Conservation (phyloP, 2,797 vertebrate genomes). For the Rousettus madagascariensis region DNA sequence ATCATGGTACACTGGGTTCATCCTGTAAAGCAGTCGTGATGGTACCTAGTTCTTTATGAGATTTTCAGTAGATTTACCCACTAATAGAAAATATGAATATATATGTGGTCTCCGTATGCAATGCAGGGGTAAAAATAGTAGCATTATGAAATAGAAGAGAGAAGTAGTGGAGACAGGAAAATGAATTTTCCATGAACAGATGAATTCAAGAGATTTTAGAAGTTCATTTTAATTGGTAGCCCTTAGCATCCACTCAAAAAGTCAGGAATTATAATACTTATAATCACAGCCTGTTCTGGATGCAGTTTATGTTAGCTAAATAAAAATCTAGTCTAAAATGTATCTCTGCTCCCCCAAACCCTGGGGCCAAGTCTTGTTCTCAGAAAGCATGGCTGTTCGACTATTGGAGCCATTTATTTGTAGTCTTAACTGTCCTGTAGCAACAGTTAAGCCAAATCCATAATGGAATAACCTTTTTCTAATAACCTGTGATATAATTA, state of each 20-base stretch:
- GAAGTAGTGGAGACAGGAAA: constrained; percentile 20
- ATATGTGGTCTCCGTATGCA: background rate
- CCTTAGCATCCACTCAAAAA: constrained; percentile 54
- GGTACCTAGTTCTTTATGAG: background rate
- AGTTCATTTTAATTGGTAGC: constrained; percentile 61
- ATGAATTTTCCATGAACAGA: constrained; percentile 44
- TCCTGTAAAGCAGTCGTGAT: background rate
- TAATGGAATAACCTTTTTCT: background rate
- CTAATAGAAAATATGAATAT: background rate
- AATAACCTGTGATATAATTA: constrained; percentile 35
- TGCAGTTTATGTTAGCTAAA: constrained; percentile 25
- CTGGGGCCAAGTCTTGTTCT: background rate
- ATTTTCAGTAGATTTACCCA: background rate
- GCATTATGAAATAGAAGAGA: background rate
- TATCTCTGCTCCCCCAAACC: background rate
- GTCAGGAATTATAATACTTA: constrained; percentile 53
- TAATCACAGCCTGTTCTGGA: constrained; percentile 39
- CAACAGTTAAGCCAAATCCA: background rate
- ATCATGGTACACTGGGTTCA: background rate
- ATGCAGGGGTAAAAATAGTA: background rate
- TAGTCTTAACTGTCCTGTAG: background rate
- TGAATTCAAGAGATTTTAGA: constrained; percentile 51
- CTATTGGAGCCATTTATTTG: background rate
- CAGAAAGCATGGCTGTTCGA: background rate
- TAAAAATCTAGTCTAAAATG: constrained; percentile 43